Percentiles rank a stretch among this genome's conserved stretches.
phyloP scores from a whole-genome alignment of 2,113 vertebrate genomes.

The Abramis brama region DNA sequence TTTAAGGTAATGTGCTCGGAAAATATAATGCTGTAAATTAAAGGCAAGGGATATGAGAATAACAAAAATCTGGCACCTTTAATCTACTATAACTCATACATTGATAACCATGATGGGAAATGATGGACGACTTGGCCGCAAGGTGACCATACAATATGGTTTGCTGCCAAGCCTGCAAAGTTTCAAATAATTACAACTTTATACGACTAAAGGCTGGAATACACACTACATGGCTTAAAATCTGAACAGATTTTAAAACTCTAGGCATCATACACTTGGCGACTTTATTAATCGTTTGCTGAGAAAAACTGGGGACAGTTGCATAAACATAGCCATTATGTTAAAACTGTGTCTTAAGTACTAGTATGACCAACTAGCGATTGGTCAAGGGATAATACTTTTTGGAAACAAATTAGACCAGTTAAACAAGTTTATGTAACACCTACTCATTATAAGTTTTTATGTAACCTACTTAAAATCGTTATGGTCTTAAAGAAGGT shows the following conservation, averaged over 20 bases:
- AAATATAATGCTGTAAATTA: neutral
- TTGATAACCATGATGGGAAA: neutral
- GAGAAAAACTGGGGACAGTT: neutral
- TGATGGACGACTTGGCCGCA: neutral
- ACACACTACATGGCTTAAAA: neutral
- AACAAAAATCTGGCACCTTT: slow-evolving; percentile 7
- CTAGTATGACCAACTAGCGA: too few species aligned
- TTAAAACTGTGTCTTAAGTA: too few species aligned
- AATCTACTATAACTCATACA: neutral
- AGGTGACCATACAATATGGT: slow-evolving; percentile 9
- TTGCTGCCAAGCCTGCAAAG: slow-evolving; percentile 9
- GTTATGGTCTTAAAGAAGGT: too few species aligned
- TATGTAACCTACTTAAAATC: too few species aligned
- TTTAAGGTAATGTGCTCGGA: slow-evolving; percentile 1
- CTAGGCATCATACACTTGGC: too few species aligned
- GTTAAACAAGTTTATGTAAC: too few species aligned
- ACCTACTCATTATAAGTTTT: too few species aligned
- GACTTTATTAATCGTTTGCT: neutral
- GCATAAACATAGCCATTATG: too few species aligned
- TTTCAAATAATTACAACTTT: neutral
- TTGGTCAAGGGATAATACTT: too few species aligned
- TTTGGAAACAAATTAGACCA: too few species aligned
- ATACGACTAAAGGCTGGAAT: neutral
- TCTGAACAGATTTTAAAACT: neutral
- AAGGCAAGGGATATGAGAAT: neutral